These are phyloP conservation scores for Pharmacophagus antenor DNA, from an alignment of 2,888 invertebrate genomes.

Conservation along the genomic window DNA sequence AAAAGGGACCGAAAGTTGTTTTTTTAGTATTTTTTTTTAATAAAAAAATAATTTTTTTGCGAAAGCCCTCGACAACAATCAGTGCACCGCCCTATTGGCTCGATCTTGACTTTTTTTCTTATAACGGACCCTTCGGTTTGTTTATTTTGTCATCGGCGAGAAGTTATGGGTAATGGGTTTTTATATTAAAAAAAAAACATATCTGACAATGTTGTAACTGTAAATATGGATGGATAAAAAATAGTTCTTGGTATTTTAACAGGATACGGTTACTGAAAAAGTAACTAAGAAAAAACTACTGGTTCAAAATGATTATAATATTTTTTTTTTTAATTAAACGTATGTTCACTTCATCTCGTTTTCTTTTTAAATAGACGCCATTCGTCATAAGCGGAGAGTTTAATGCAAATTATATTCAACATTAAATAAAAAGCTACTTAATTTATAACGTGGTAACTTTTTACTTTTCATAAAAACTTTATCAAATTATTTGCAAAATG, in stretches of 20 bases:
- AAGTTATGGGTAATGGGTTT: slow-evolving; percentile 62
- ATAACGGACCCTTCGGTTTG: slow-evolving; percentile 73
- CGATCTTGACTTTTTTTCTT: slow-evolving; percentile 55
- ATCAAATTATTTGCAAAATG: too few relatives aligned
- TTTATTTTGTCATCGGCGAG: slow-evolving; percentile 63
- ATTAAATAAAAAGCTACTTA: too few relatives aligned
- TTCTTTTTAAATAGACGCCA: too few relatives aligned
- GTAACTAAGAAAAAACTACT: too few relatives aligned
- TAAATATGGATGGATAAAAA: slow-evolving; percentile 32
- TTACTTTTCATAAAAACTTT: too few relatives aligned
- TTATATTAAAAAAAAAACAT: slow-evolving; percentile 45
- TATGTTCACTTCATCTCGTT: too few relatives aligned
- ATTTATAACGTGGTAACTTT: too few relatives aligned
- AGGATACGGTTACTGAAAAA: too few relatives aligned
- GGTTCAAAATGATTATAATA: too few relatives aligned
- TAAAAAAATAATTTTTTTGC: slow-evolving; percentile 66
- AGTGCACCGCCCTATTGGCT: slow-evolving; percentile 60
- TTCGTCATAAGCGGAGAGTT: too few relatives aligned
- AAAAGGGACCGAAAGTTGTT: slow-evolving; percentile 65
- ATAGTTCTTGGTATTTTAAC: not conserved
- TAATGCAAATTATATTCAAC: too few relatives aligned
- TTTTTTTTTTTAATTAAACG: too few relatives aligned
- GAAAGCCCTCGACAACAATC: slow-evolving; percentile 68
- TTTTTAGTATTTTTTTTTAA: slow-evolving; percentile 45
- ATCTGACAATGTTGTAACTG: slow-evolving; percentile 34